Percentiles rank a stretch among this genome's conserved stretches.
Evolutionary conservation across 1,140 invertebrate genomes (phyloP).

Genomic region (Drosophila pectinifera): DNA sequence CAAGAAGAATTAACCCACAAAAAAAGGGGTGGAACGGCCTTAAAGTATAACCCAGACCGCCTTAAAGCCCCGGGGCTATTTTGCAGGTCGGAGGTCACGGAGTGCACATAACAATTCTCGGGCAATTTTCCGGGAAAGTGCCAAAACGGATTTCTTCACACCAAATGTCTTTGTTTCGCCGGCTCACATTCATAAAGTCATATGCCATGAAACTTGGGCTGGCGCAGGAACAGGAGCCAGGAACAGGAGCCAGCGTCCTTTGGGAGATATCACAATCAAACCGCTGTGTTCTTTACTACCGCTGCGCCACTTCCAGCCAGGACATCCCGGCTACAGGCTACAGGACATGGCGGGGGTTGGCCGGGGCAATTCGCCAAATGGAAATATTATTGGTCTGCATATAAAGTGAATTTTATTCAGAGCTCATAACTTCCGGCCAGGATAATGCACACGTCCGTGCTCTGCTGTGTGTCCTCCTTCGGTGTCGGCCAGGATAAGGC

Average conservation of each 20-base stretch:
- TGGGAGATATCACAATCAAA: conserved; percentile 67
- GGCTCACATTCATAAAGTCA: conserved; percentile 70
- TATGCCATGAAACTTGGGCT: conserved; percentile 52
- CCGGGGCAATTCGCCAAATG: conserved; percentile 72
- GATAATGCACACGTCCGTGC: conserved; percentile 43
- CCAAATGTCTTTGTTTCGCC: conserved; percentile 39
- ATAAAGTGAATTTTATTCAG: conserved; percentile 76
- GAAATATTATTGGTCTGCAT: conserved; percentile 80
- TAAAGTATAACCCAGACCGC: conserved; percentile 22
- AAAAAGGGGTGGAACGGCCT: conserved; percentile 58
- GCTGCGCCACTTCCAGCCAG: conserved; percentile 27
- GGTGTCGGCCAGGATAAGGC: not conserved
- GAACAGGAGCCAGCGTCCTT: conserved; percentile 29
- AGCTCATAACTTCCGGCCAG: conserved; percentile 41
- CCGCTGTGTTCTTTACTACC: conserved; percentile 52
- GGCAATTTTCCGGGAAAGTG: conserved; percentile 67
- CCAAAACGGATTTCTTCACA: conserved; percentile 75
- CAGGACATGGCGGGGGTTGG: conserved; percentile 22
- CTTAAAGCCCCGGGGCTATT: conserved; percentile 14
- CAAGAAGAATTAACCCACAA: not conserved
- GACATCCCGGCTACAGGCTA: not conserved
- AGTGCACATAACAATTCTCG: conserved; percentile 70
- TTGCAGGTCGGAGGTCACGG: conserved; percentile 46
- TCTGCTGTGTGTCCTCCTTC: not conserved
- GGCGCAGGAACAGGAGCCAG: conserved; percentile 39